Evolutionary conservation across 2,113 vertebrate genomes (phyloP), one percentile per base, ranked within the genome.

Genomic region (Myrmecophaga tridactyla): DNA sequence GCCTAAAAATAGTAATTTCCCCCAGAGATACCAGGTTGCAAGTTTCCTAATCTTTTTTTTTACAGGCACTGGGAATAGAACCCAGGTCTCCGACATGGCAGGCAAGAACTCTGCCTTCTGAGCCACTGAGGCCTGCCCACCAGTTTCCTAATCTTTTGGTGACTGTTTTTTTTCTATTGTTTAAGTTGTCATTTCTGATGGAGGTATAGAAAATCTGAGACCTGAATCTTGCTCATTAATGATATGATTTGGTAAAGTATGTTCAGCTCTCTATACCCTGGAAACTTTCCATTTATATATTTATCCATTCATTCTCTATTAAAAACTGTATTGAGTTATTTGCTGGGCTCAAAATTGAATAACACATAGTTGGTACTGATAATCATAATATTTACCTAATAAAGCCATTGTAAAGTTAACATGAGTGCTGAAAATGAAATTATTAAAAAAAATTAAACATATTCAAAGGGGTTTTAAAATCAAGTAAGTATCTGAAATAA

Each of bases 211-310:
- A 88, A 88, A 67, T 72, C 15, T 43, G 60, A 77, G 48, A 67
- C n/a, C 39, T 31, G 18, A 69, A 4, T 88, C 53, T 92, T 89
- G 46, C 11, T 86, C 10, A 23, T 85, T 90, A 76, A 76, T 89
- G 25, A 20, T 93, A 72, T 9, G 43, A 89, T 85, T 85, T 90
- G 85, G 76, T n/a, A 63, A 95, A 88, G 34, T 39, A 58, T 90
- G 82, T 96, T 65, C 31, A 77, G 73, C 43, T 72, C 20, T 90
- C 20, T 76, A 0, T 95, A 7, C 31, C 18, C 82, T 86, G 62
- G 81, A 77, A 65, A 25, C 15, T 67, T 93, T 90, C 65, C 41
- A 46, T 77, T 93, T 76, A 77, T 87, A 95, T 48, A 72, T 69
- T 89, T n/a, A 70, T 7, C 3, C 34, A 89, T 39, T 81, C 36